Percentiles rank a stretch among this genome's conserved stretches.
These are phyloP conservation scores for Solenodon paradoxus DNA, from an alignment of 2,113 vertebrate species.

Conservation along the genomic window DNA sequence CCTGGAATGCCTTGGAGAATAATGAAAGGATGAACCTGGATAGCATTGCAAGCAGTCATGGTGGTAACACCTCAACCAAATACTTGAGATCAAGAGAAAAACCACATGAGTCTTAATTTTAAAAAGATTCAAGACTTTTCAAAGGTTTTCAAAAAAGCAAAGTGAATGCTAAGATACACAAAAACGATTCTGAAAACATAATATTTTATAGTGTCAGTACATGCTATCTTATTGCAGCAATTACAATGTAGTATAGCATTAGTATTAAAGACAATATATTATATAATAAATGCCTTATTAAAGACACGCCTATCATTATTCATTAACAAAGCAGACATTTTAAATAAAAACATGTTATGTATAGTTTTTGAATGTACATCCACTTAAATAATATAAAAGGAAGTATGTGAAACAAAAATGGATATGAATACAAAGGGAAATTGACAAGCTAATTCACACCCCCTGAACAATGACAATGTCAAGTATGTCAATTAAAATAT, in stretches of 20 bases:
- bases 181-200: slow-evolving; percentile 9
- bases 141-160: neutral
- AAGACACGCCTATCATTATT: neutral
- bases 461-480: neutral
- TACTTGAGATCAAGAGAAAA: neutral
- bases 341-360: neutral
- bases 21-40: slow-evolving; percentile 29
- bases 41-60: slow-evolving; percentile 50
- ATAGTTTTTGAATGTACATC: neutral
- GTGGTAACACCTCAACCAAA: neutral
- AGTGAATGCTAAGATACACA: neutral
- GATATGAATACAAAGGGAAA: neutral
- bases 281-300: no score
- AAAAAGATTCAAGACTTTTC: neutral
- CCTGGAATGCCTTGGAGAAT: slow-evolving; percentile 67
- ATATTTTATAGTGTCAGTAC: no score
- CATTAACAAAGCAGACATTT: neutral
- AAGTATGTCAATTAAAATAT: neutral
- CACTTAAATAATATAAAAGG: neutral
- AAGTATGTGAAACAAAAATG: neutral
- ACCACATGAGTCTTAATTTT: neutral
- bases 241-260: neutral
- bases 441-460: neutral
- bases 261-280: neutral
- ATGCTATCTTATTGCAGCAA: neutral